A percentile compares a stretch with the other conserved stretches of the same genome.
These are phyloP conservation scores for Chymomyza costata DNA, from an alignment of 1,140 invertebrate genomes.

Conservation along the genomic window DNA sequence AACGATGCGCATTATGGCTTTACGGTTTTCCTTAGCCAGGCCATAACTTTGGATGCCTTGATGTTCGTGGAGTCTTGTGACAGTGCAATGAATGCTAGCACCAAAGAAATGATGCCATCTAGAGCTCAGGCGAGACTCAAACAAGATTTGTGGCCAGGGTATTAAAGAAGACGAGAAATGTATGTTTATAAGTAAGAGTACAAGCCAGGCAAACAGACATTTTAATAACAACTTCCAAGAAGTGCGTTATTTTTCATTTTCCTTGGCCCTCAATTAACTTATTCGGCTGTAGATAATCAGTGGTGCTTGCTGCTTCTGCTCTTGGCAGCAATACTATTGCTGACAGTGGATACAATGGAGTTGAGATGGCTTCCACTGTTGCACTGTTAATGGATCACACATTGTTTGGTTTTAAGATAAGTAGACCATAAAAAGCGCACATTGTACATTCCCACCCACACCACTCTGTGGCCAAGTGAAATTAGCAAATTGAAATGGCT, in stretches of 20 bases:
- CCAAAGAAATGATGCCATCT: constrained; percentile 36
- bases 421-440: constrained; percentile 54
- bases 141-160: constrained; percentile 65
- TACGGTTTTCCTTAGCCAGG: constrained; percentile 36
- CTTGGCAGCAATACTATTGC: too few relatives aligned
- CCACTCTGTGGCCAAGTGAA: constrained; percentile 33
- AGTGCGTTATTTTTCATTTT: constrained; percentile 63
- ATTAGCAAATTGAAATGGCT: too few relatives aligned
- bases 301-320: too few relatives aligned
- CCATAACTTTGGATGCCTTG: constrained; percentile 63
- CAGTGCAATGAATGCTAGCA: constrained; percentile 25
- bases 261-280: too few relatives aligned
- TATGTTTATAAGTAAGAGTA: too few relatives aligned
- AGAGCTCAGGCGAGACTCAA: constrained; percentile 44
- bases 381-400: too few relatives aligned
- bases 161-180: too few relatives aligned
- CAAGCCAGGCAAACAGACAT: too few relatives aligned
- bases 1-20: constrained; percentile 70
- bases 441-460: constrained; percentile 41
- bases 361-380: too few relatives aligned
- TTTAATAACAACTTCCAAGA: too few relatives aligned
- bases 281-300: constrained; percentile 63
- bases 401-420: too few relatives aligned
- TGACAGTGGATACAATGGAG: too few relatives aligned
- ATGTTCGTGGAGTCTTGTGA: constrained; percentile 21